Percentiles rank a stretch among this genome's conserved stretches.
Evolutionary conservation across 2,113 vertebrate genomes (phyloP).

Genomic region (Microcebus tavaratra): DNA sequence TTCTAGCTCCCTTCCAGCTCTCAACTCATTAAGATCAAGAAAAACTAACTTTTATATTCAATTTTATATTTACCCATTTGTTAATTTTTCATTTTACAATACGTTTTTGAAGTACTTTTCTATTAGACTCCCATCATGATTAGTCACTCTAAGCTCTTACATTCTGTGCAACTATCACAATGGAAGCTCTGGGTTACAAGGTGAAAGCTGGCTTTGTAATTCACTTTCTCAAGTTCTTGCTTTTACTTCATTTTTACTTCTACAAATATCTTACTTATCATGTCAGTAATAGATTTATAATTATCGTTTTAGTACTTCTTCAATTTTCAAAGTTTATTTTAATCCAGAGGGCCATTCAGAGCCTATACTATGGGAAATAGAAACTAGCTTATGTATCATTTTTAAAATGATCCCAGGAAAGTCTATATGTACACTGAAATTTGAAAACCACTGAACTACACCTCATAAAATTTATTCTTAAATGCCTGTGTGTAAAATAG

Average conservation of each 20-base stretch:
- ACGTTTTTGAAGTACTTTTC: not conserved
- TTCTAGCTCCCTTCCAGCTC: rapidly evolving
- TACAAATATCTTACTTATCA: not conserved
- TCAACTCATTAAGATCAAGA: not conserved
- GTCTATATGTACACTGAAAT: not conserved
- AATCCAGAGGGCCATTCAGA: not conserved
- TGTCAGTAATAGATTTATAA: not conserved
- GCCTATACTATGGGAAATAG: not conserved
- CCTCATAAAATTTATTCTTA: constrained; percentile 1
- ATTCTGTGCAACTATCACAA: not conserved
- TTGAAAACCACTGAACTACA: not conserved
- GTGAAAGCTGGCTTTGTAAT: not conserved
- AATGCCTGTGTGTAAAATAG: not conserved
- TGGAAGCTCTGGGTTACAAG: not conserved
- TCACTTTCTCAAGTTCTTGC: not conserved
- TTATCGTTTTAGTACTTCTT: not conserved
- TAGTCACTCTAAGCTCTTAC: not conserved
- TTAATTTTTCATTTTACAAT: not conserved
- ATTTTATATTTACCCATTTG: not conserved
- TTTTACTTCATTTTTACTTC: not conserved
- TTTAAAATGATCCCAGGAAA: not conserved
- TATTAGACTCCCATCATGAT: not conserved
- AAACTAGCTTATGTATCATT: not conserved
- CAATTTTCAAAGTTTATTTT: not conserved
- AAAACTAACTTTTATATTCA: not conserved